phyloP scores from a whole-genome alignment of 2,113 vertebrate genomes.

The Bubo bubo region DNA sequence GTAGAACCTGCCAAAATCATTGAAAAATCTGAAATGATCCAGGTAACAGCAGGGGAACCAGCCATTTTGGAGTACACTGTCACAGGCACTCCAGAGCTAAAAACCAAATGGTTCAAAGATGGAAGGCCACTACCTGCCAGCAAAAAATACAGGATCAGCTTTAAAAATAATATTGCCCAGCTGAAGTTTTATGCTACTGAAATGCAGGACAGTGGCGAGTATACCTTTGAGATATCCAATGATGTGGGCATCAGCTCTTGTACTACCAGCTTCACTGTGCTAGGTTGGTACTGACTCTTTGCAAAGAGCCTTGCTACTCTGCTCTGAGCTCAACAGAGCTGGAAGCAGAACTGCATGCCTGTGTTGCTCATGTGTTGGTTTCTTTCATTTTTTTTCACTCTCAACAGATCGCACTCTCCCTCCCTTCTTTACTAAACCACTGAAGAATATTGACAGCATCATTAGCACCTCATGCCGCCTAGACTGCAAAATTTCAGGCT shows the following conservation, averaged over 20 bases:
- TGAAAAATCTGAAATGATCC: constrained; percentile 90
- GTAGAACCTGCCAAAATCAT: constrained; percentile 93
- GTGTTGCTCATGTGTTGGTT: not conserved
- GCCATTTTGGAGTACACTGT: constrained; percentile 91
- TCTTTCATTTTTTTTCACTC: constrained; percentile 68
- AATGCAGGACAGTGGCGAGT: constrained; percentile 89
- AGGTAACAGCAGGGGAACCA: constrained; percentile 93
- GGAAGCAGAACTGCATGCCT: not conserved
- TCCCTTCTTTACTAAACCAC: constrained; percentile 91
- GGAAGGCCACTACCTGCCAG: constrained; percentile 88
- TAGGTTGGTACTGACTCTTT: constrained; percentile 83
- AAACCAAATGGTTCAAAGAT: constrained; percentile 95
- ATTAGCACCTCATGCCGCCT: constrained; percentile 78
- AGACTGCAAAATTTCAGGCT: constrained; percentile 94
- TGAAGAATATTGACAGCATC: constrained; percentile 88
- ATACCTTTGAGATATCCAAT: constrained; percentile 92
- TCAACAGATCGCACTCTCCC: constrained; percentile 92
- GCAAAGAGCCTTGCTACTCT: not conserved
- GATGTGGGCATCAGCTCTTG: constrained; percentile 92
- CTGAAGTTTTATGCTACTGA: constrained; percentile 92
- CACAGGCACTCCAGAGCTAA: constrained; percentile 92
- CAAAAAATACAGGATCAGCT: constrained; percentile 92
- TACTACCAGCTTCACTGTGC: constrained; percentile 88
- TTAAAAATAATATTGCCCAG: constrained; percentile 90
- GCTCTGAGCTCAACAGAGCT: not conserved